Conservation (phyloP, 2,888 invertebrate species). For the Myathropa florea region DNA sequence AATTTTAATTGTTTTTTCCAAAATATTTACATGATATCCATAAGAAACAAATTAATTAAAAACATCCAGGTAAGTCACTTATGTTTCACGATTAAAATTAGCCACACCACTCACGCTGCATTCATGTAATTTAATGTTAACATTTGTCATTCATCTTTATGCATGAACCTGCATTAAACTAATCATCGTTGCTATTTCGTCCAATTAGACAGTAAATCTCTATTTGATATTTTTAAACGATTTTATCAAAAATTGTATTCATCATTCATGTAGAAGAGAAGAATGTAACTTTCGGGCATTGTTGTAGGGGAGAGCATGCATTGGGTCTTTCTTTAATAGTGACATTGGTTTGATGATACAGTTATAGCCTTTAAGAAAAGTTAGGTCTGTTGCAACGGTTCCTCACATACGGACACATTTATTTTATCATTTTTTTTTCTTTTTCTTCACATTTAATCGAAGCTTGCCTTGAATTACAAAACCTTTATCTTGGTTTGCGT, state of each 20-base stretch:
- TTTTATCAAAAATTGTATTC: too few species aligned
- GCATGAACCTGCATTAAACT: background rate
- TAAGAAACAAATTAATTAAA: constrained; percentile 63
- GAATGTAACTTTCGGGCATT: too few species aligned
- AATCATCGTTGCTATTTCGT: background rate
- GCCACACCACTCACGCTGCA: background rate
- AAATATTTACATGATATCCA: constrained; percentile 63
- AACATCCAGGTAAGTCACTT: constrained; percentile 57
- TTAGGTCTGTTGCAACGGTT: too few species aligned
- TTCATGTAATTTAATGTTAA: background rate
- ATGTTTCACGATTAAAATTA: background rate
- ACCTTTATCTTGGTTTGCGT: background rate
- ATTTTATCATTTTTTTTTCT: too few species aligned
- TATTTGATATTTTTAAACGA: too few species aligned
- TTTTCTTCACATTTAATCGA: too few species aligned
- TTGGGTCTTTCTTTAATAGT: too few species aligned
- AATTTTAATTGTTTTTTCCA: background rate
- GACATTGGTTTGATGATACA: too few species aligned
- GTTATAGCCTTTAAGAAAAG: too few species aligned
- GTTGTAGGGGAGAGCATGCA: too few species aligned
- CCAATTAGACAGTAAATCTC: background rate
- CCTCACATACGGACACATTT: too few species aligned
- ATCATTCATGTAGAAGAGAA: too few species aligned
- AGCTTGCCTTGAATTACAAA: background rate
- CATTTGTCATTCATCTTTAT: background rate